A percentile compares a stretch with the other conserved stretches of the same genome.
These are phyloP conservation scores for Heterotis niloticus DNA, from an alignment of 2,113 vertebrate species.

Conservation along the genomic window DNA sequence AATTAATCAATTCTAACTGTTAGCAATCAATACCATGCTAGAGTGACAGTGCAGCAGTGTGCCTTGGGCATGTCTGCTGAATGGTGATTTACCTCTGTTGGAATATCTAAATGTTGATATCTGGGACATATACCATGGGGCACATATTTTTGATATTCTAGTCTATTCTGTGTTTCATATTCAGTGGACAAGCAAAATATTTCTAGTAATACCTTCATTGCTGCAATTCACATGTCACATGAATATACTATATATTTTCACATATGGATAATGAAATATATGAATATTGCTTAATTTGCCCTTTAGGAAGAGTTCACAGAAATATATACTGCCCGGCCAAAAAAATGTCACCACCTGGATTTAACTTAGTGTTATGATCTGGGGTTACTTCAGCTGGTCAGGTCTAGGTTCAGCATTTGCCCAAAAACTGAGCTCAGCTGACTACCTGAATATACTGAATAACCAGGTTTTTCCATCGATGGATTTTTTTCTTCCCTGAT, in stretches of 20 bases:
- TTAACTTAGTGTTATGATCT: no score
- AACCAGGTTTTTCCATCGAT: no score
- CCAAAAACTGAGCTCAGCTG: no score
- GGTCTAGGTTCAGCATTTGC: no score
- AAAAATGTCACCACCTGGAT: no score
- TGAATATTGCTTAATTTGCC: not conserved
- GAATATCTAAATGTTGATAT: not conserved
- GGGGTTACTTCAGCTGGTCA: no score
- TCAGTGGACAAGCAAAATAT: not conserved
- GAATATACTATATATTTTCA: not conserved
- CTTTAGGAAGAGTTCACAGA: not conserved
- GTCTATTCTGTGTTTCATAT: not conserved
- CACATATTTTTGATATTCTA: not conserved
- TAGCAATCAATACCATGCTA: not conserved
- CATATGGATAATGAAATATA: conserved; percentile 7
- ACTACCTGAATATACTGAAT: no score
- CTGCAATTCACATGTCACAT: not conserved
- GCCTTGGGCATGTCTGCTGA: not conserved
- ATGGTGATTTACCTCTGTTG: not conserved
- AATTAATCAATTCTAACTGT: not conserved
- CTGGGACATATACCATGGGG: not conserved
- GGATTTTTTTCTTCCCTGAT: no score
- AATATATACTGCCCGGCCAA: no score
- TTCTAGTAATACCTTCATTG: conserved; percentile 3
- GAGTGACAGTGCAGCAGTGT: not conserved